phyloP scores from a whole-genome alignment of 2,797 vertebrate genomes.

The Hoplostethus mediterraneus region DNA sequence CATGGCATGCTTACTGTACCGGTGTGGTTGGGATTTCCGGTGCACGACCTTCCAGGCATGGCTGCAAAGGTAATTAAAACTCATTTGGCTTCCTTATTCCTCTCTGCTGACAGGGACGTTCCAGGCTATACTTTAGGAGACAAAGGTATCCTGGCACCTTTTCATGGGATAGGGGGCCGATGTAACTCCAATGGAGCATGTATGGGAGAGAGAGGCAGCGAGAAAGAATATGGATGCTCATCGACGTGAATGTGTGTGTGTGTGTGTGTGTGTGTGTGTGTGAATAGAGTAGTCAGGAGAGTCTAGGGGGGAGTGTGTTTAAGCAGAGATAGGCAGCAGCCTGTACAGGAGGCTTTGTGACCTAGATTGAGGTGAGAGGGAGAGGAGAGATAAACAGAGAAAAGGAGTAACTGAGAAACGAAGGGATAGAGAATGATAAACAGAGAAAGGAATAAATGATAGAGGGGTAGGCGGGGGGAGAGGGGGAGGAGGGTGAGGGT shows the following conservation, averaged over 20 bases:
- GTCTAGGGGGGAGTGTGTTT: constrained; percentile 76
- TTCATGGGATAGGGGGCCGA: constrained; percentile 35
- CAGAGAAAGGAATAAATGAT: constrained; percentile 30
- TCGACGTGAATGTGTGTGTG: constrained; percentile 24
- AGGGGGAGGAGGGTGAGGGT: not conserved
- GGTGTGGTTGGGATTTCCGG: constrained; percentile 76
- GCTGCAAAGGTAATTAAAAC: constrained; percentile 85
- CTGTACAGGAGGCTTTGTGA: constrained; percentile 76
- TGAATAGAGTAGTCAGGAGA: constrained; percentile 52
- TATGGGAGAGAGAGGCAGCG: constrained; percentile 41
- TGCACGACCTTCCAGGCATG: constrained; percentile 77
- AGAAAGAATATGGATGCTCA: constrained; percentile 49
- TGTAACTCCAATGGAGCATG: constrained; percentile 47
- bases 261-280: constrained; percentile 34
- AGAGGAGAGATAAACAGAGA: constrained; percentile 55
- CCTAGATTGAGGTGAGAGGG: constrained; percentile 74
- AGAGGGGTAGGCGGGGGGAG: constrained; percentile 36
- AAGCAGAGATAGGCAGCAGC: constrained; percentile 79
- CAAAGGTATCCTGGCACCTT: constrained; percentile 76
- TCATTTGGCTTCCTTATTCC: constrained; percentile 77
- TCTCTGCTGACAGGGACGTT: constrained; percentile 73
- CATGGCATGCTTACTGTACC: constrained; percentile 72
- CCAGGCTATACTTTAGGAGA: constrained; percentile 71
- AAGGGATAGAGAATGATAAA: constrained; percentile 26
- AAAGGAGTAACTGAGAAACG: constrained; percentile 44